Base-by-base conservation (phyloP, 92 coral and sea anemone genomes). In the Porites lobata region DNA sequence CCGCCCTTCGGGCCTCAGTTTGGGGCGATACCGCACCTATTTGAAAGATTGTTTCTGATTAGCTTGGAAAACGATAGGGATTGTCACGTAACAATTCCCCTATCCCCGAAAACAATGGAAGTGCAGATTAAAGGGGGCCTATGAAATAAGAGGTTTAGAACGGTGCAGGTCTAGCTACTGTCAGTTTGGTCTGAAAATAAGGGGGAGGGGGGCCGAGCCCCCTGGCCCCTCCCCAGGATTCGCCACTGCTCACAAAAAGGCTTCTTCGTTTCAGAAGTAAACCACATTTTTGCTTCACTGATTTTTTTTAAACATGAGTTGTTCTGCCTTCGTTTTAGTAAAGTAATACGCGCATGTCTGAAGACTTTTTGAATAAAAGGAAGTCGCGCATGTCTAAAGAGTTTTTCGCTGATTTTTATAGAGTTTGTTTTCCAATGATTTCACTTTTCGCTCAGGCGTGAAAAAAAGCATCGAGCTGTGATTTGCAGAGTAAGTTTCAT, bases 361-460 rank as follows among this genome's bases (percentile, higher is more conserved):
- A 26, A 13, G 58, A 13, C 52, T 59, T 76, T 57, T 81, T 4
- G 29, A 66, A 50, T 65, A 43, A 14, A 75, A 47, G 58, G 24
- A 24, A 24, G 24, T 0, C 24, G 24, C 24, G 24, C 24, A 24
- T 24, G 24, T 24, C 24, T 24, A 8, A 80, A 24, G 24, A 24
- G 24, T 24, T 24, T 24, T 83, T 73, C 62, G 87, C 24, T 24
- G 24, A 24, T 59, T 83, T 83, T 24, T 47, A 59, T 72, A 83
- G 80, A 83, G 87, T 18, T 11, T 10, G 2, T 14, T 4, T 61
- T 63, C 79, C 72, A 15, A 72, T 70, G 14, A 24, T 43, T 43
- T 65, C 1, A 63, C 63, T 72, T 51, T 14, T 58, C 87, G 87
- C 87, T 47, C 24, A 62, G 14, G 80, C 80, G 87, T 83, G 79